Percentiles rank a stretch among this genome's conserved stretches.
These are phyloP conservation scores for Podarcis raffonei DNA, from an alignment of 2,113 vertebrate genomes.

Conservation along the genomic window DNA sequence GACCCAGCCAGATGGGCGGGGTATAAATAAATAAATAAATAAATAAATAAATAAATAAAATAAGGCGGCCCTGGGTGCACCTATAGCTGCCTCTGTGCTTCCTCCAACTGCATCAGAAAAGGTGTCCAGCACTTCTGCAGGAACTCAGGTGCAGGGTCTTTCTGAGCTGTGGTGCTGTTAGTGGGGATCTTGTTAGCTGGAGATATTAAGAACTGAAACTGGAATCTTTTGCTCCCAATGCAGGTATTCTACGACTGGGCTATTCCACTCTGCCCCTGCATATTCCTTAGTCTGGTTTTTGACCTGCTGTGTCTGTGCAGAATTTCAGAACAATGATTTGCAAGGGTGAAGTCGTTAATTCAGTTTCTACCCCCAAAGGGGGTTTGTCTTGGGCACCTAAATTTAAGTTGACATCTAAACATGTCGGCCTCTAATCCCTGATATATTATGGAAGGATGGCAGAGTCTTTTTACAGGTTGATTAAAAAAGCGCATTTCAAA, in stretches of 20 bases:
- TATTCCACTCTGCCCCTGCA: no score
- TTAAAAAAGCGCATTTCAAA: slow-evolving; percentile 58
- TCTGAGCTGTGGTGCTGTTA: no score
- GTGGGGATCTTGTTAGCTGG: not conserved
- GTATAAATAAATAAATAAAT: no score
- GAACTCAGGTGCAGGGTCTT: no score
- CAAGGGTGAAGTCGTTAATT: not conserved
- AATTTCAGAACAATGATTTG: no score
- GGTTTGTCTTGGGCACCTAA: no score
- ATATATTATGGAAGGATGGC: not conserved
- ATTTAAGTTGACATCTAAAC: not conserved
- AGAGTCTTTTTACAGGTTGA: slow-evolving; percentile 53
- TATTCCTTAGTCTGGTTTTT: not conserved
- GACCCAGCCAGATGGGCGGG: no score
- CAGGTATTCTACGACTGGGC: not conserved
- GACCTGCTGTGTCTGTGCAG: not conserved
- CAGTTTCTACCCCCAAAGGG: not conserved
- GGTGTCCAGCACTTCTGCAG: no score
- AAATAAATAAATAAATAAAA: no score
- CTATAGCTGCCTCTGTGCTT: no score
- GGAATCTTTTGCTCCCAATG: not conserved
- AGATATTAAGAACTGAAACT: not conserved
- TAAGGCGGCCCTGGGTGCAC: no score
- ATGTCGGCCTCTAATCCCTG: not conserved
- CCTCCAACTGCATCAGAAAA: no score